These are phyloP conservation scores for Meta bourneti DNA, from an alignment of 2,888 invertebrate genomes.

Conservation along the genomic window DNA sequence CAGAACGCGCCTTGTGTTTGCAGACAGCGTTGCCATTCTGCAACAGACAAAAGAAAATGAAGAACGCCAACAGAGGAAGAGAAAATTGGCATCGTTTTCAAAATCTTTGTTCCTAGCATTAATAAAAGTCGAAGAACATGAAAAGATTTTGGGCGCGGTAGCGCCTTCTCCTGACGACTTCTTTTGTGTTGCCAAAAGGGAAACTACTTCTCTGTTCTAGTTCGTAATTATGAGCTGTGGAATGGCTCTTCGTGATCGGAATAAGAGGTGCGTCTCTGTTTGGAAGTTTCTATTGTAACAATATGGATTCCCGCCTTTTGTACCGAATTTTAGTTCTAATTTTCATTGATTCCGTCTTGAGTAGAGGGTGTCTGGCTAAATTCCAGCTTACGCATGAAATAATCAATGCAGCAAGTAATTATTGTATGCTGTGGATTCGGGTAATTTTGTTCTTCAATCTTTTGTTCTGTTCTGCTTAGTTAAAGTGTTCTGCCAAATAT, in stretches of 20 bases:
- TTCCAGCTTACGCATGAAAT: background rate
- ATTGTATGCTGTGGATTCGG: no score
- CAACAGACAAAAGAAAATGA: slow-evolving; percentile 9
- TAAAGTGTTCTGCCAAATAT: no score
- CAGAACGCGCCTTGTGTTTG: slow-evolving; percentile 1
- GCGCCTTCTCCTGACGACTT: background rate
- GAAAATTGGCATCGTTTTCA: background rate
- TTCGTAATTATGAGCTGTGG: slow-evolving; percentile 26
- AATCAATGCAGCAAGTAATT: background rate
- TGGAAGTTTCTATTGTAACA: background rate
- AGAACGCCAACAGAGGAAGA: background rate
- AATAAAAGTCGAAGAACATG: background rate
- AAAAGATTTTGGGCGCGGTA: slow-evolving; percentile 15
- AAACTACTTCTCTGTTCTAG: slow-evolving; percentile 14
- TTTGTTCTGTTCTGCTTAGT: no score
- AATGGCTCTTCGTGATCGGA: slow-evolving; percentile 35
- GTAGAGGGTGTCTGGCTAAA: background rate
- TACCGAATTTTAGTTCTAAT: background rate
- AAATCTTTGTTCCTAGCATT: slow-evolving; percentile 19
- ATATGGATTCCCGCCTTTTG: background rate
- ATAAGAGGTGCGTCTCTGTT: slow-evolving; percentile 14
- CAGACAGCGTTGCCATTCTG: background rate
- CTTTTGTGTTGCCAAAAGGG: slow-evolving; percentile 1
- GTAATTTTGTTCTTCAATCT: no score
- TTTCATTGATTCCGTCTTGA: background rate